phyloP scores from a whole-genome alignment of 2,888 invertebrate genomes.

The Chromoteleia sp. region DNA sequence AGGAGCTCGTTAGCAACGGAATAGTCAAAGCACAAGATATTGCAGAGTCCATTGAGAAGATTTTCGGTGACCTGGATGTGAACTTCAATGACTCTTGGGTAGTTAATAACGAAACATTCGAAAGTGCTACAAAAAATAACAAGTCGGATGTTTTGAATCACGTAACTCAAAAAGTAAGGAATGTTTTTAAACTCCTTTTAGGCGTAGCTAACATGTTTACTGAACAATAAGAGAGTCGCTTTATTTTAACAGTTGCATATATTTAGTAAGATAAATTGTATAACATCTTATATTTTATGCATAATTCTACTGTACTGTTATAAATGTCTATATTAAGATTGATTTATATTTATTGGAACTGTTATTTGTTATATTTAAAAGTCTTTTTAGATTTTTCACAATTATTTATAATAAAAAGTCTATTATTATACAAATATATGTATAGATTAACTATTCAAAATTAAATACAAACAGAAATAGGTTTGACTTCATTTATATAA shows the following conservation, averaged over 20 bases:
- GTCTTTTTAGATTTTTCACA: no score
- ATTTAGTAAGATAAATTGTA: no score
- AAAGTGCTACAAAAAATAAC: constrained; percentile 11
- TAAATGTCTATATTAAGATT: not conserved
- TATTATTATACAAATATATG: no score
- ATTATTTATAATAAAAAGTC: no score
- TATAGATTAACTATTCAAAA: no score
- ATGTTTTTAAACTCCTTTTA: constrained; percentile 75
- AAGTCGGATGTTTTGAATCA: constrained; percentile 67
- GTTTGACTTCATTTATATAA: no score
- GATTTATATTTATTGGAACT: not conserved
- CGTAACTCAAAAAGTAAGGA: constrained; percentile 73
- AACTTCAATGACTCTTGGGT: constrained; percentile 66
- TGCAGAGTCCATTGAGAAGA: constrained; percentile 74
- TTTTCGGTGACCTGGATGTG: constrained; percentile 74
- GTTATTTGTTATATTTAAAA: not conserved
- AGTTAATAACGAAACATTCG: constrained; percentile 25
- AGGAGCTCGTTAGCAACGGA: constrained; percentile 72
- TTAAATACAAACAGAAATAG: no score
- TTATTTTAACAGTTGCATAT: not conserved
- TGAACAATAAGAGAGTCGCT: constrained; percentile 34
- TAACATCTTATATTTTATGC: no score
- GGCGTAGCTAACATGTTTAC: constrained; percentile 71
- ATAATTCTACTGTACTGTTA: no score
- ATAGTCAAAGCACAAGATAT: constrained; percentile 74